These are phyloP conservation scores for Peromyscus eremicus DNA, from an alignment of 2,797 vertebrate species.

Conservation along the genomic window DNA sequence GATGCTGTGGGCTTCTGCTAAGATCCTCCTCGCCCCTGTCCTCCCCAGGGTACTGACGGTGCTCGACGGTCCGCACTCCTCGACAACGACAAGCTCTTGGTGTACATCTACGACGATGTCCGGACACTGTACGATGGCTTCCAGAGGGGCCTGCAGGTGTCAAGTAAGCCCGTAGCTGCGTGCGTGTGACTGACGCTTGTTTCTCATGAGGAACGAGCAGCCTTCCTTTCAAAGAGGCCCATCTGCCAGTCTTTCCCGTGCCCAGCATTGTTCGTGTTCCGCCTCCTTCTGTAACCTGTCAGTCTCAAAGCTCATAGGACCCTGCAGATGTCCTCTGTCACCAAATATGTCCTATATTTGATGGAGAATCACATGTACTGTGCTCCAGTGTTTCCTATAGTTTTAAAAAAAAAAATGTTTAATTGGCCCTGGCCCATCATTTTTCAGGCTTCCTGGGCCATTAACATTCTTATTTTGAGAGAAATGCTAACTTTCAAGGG, in stretches of 20 bases:
- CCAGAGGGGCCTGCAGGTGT: constrained; percentile 92
- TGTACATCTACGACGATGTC: constrained; percentile 92
- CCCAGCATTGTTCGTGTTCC: rapidly evolving
- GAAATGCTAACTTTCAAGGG: not conserved
- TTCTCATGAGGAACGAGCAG: not conserved
- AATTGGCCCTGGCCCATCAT: not conserved
- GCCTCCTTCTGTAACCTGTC: not conserved
- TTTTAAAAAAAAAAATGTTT: not conserved
- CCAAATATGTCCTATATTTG: rapidly evolving
- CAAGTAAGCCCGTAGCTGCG: constrained; percentile 90
- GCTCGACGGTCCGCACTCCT: constrained; percentile 92
- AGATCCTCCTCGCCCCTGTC: not conserved
- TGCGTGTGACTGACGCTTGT: not conserved
- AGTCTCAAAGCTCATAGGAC: not conserved
- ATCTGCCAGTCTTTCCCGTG: not conserved
- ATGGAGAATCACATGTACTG: not conserved
- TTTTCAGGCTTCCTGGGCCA: not conserved
- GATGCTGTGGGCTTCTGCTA: not conserved
- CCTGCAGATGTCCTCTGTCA: not conserved
- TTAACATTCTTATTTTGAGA: not conserved
- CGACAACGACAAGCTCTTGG: constrained; percentile 86
- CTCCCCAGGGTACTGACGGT: constrained; percentile 89
- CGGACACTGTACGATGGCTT: constrained; percentile 94
- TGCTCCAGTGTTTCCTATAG: not conserved
- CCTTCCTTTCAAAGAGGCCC: not conserved